Evolutionary conservation across 1,140 invertebrate species (phyloP), one percentile per base, ranked within the genome.

Genomic region (Tenebrio molitor): DNA sequence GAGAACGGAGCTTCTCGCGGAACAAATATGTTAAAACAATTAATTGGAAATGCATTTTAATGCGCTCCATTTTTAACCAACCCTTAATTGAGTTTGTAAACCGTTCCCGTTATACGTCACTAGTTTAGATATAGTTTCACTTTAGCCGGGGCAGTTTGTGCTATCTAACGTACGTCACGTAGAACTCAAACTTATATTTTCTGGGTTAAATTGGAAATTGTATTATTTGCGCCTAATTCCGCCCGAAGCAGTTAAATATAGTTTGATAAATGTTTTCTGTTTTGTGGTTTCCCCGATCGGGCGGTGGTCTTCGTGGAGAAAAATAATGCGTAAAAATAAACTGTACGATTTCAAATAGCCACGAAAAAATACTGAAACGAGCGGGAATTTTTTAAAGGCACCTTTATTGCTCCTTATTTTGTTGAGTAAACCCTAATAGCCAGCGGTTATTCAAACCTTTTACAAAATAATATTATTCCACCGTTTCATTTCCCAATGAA

Each of bases 401-500:
- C 17, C n/a, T 44, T 58, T 23, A 53, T 53, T 53, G 17, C 19
- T 23, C 23, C 17, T 53, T 53, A 58, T 58, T 58, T 58, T 58
- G 21, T 29, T 5, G n/a, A 29, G 23, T 58, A 21, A 39, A 39
- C n/a, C 36, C 36, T 39, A 39, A 39, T 21, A 29, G 50, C 50
- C 50, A 58, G 8, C 50, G 21, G 50, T 58, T 58, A 58, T 58
- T 58, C 23, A 58, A 58, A 58, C 19, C 50, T 58, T 58, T 29
- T 53, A 58, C 50, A 58, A 58, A 58, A 58, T 58, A 58, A 58
- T 58, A 25, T 58, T 58, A 58, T 58, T 58, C 50, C 21, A 14
- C 50, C n/a, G 50, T 33, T 58, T 58, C 23, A 58, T 58, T 58
- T 58, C 50, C 50, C 50, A n/a, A 58, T 58, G 50, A 58, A 58